Percentiles rank a stretch among this genome's conserved stretches.
These are phyloP conservation scores for Petrolisthes cinctipes DNA, from an alignment of 2,888 invertebrate genomes.

Conservation along the genomic window DNA sequence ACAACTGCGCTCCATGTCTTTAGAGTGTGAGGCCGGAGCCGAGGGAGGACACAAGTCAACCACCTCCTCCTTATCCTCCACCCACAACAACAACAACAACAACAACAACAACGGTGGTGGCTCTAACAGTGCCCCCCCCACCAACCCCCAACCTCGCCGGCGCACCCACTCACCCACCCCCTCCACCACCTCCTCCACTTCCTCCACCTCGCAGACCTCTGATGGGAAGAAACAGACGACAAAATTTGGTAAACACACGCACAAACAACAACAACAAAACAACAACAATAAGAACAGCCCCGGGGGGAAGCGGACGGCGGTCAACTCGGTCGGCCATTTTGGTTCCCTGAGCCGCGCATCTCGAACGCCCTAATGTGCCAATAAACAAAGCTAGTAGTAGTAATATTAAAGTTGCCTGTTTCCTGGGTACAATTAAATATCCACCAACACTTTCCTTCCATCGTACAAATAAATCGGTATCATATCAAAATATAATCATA, in stretches of 20 bases:
- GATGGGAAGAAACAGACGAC: constrained; percentile 67
- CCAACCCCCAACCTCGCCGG: constrained; percentile 72
- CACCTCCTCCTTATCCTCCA: constrained; percentile 14
- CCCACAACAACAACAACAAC: constrained; percentile 38
- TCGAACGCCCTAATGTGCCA: too few relatives aligned
- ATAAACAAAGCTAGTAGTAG: too few relatives aligned
- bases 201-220: constrained; percentile 80
- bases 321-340: too few relatives aligned
- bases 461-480: too few relatives aligned
- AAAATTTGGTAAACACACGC: constrained; percentile 65
- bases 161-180: constrained; percentile 93
- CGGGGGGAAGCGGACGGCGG: too few relatives aligned
- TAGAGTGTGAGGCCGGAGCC: constrained; percentile 83
- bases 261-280: too few relatives aligned
- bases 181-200: constrained; percentile 91
- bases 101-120: constrained; percentile 66
- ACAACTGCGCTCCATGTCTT: constrained; percentile 86
- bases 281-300: too few relatives aligned
- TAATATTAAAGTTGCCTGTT: too few relatives aligned
- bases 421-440: too few relatives aligned
- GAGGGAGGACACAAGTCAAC: constrained; percentile 62
- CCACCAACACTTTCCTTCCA: too few relatives aligned
- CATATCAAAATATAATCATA: too few relatives aligned
- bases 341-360: too few relatives aligned
- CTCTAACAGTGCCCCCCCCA: constrained; percentile 61